Evolutionary conservation across 2,113 vertebrate species (phyloP).

Genomic region (Rhizomys pruinosus): DNA sequence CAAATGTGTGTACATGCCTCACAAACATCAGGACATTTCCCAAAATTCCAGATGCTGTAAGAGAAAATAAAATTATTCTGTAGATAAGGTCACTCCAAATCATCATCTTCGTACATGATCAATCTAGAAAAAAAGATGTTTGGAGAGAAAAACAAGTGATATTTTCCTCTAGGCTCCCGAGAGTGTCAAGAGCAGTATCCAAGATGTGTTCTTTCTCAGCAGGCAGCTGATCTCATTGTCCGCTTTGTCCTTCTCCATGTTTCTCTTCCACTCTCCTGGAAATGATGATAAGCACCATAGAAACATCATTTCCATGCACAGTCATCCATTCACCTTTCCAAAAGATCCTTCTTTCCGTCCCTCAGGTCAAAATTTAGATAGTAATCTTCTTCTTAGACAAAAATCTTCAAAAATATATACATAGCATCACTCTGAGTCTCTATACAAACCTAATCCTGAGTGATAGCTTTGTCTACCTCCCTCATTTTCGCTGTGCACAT

Average conservation of each 20-base stretch:
- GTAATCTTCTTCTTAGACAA: neutral
- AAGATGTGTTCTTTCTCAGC: neutral
- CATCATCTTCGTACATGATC: neutral
- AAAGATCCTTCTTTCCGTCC: neutral
- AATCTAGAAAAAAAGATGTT: neutral
- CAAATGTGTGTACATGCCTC: neutral
- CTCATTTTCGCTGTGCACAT: too few relatives aligned
- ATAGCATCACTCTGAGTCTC: too few relatives aligned
- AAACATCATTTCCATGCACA: too few relatives aligned
- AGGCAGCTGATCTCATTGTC: neutral
- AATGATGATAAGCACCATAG: neutral
- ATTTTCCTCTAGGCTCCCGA: neutral
- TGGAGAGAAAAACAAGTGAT: neutral
- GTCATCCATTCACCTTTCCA: neutral
- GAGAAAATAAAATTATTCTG: neutral
- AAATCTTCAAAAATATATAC: too few relatives aligned
- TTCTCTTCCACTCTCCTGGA: neutral
- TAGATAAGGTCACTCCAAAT: neutral
- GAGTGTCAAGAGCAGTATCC: neutral
- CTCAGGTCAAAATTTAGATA: neutral
- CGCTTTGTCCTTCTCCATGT: neutral
- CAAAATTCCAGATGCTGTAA: neutral
- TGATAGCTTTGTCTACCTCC: too few relatives aligned
- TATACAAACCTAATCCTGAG: too few relatives aligned
- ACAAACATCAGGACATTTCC: constrained; percentile 6